Evolutionary conservation across 1,140 invertebrate genomes (phyloP).

Genomic region (Bactericera cockerelli): DNA sequence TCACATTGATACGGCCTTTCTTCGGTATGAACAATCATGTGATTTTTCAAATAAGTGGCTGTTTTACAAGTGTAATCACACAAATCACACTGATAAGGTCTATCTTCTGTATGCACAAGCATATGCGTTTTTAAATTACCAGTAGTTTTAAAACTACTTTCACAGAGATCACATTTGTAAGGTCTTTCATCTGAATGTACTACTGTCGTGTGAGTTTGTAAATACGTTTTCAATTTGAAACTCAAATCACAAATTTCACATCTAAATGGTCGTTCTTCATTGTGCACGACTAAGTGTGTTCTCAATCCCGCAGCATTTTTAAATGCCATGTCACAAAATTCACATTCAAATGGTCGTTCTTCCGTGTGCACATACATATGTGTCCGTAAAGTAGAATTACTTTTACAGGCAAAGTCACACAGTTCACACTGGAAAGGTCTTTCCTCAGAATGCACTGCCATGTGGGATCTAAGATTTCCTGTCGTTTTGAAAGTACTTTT

Average conservation of each 20-base stretch:
- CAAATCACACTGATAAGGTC: conserved; percentile 37
- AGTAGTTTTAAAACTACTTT: conserved; percentile 54
- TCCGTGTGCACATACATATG: conserved; percentile 31
- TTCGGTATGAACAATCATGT: conserved; percentile 28
- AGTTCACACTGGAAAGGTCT: conserved; percentile 49
- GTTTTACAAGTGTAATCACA: conserved; percentile 12
- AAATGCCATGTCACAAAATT: conserved; percentile 28
- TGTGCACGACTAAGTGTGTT: conserved; percentile 31
- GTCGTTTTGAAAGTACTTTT: conserved; percentile 55
- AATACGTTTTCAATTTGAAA: conserved; percentile 27
- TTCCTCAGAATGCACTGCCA: conserved; percentile 47
- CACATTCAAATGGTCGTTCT: conserved; percentile 27
- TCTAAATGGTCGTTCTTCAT: conserved; percentile 27
- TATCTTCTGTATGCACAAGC: conserved; percentile 41
- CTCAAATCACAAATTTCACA: conserved; percentile 28
- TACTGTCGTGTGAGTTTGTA: conserved; percentile 28
- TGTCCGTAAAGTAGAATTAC: conserved; percentile 32
- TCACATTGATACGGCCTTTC: conserved; percentile 14
- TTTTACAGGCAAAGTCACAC: conserved; percentile 34
- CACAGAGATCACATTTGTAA: conserved; percentile 43
- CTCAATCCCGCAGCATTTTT: conserved; percentile 17
- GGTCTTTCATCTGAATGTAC: conserved; percentile 44
- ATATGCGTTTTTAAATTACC: conserved; percentile 35
- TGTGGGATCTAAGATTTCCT: conserved; percentile 20
- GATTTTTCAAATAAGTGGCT: conserved; percentile 18